Percentiles rank a stretch among this genome's conserved stretches.
Evolutionary conservation across 2,113 vertebrate species (phyloP).

Genomic region (Dinomys branickii): DNA sequence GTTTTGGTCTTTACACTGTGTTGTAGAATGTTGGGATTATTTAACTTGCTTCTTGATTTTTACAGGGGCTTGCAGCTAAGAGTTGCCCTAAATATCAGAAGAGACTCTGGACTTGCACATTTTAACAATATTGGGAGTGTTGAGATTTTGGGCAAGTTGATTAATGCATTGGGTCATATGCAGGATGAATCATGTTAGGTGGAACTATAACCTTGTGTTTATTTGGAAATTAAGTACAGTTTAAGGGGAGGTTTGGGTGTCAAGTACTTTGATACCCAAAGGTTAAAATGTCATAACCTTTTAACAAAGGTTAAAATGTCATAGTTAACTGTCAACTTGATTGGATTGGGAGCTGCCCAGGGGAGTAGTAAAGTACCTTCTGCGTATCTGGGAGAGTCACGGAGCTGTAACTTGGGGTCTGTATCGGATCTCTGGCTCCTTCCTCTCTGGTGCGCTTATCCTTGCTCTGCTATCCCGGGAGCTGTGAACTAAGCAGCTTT

Average conservation of each 20-base stretch:
- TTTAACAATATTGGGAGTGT: neutral
- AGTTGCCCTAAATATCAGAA: neutral
- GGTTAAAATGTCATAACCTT: neutral
- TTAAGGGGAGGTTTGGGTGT: neutral
- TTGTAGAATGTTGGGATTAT: neutral
- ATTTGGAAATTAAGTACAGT: neutral
- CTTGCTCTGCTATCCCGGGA: neutral
- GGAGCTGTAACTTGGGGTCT: neutral
- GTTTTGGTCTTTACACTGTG: neutral
- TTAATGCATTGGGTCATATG: neutral
- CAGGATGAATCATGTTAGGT: neutral
- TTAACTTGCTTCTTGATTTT: neutral
- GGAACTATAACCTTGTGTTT: neutral
- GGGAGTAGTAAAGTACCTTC: neutral
- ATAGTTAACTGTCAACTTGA: neutral
- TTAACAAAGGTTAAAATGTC: neutral
- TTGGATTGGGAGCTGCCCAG: neutral
- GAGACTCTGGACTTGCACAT: neutral
- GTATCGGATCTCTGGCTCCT: neutral
- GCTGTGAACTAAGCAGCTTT: neutral
- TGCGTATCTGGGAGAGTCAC: neutral
- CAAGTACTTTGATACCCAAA: neutral
- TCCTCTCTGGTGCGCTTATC: neutral
- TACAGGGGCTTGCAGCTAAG: neutral
- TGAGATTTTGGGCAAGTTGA: neutral